Evolutionary conservation across 2,797 vertebrate species (phyloP), one percentile per base, ranked within the genome.

Genomic region (Acanthopagrus latus): DNA sequence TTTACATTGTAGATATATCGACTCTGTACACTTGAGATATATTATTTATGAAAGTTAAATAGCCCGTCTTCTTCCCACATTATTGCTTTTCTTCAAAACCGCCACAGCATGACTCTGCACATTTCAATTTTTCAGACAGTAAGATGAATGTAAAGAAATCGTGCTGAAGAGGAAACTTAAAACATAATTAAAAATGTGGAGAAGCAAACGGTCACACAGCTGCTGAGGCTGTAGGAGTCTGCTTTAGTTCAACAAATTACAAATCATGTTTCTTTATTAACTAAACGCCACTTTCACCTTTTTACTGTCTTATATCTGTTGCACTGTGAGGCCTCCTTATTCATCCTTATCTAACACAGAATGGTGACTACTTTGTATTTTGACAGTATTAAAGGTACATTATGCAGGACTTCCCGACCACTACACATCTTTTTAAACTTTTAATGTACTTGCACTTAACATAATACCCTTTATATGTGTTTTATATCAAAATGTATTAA

Each of bases 21-120:
- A 50, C 63, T 74, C 41, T 5, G 21, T 38, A 57, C 25, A 63
- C 29, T 65, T 55, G 20, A 76, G 66, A 79, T 71, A 33, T 52
- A 74, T 66, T 4, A 76, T 82, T 78, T 76, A 74, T 71, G 48
- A 71, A 33, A 7, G 25, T 67, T 52, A 66, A 84, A 74, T 68
- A 64, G 47, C 38, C 54, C 20, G 43, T 60, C 48, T 46, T 72
- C 62, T 68, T 44, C 44, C 27, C 21, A 63, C 46, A 41, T 54
- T 75, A 74, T 63, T 69, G 29, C 64, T 50, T 59, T 41, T 29
- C 33, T 38, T 58, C 27, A 69, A 71, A 72, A 29, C 23, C 14
- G 55, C 11, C 63, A 57, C 29, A 17, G 47, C 4, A 60, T 21
- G 59, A 18, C 21, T 52, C 46, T 56, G 67, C 48, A 59, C 52